Percentiles rank a stretch among this genome's conserved stretches.
phyloP scores from a whole-genome alignment of 2,888 invertebrate genomes.

The Idaea straminata region DNA sequence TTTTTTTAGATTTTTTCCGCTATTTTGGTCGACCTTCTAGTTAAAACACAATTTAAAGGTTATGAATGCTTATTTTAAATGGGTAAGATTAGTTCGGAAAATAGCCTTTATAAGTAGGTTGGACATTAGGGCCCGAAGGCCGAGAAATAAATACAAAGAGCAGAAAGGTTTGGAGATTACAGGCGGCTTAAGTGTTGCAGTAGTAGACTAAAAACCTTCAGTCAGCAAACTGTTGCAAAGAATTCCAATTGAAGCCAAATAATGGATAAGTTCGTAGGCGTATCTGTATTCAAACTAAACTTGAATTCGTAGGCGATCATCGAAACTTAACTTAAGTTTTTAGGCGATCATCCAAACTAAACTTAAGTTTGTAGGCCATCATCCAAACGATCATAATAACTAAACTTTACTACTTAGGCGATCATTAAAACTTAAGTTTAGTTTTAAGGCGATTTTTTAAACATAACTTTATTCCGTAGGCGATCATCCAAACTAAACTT shows the following conservation, averaged over 20 bases:
- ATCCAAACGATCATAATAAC: no score
- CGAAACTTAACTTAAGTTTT: no score
- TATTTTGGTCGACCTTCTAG: background rate
- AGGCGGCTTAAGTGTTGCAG: constrained; percentile 26
- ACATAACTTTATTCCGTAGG: no score
- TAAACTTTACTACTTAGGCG: no score
- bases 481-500: no score
- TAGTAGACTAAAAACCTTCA: background rate
- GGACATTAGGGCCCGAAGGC: constrained; percentile 19
- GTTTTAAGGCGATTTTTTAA: no score
- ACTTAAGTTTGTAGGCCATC: no score
- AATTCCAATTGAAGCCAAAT: background rate
- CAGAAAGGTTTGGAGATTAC: constrained; percentile 35
- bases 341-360: no score
- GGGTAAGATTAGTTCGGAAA: constrained; percentile 14
- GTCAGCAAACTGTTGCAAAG: background rate
- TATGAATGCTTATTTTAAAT: constrained; percentile 1
- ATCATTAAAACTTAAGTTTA: no score
- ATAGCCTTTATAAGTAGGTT: constrained; percentile 19
- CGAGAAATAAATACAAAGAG: constrained; percentile 31
- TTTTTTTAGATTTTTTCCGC: no score
- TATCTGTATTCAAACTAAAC: background rate
- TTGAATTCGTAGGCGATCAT: background rate
- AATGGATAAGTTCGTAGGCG: background rate
- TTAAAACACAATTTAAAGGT: background rate